Evolutionary conservation across 2,888 invertebrate genomes (phyloP).

Genomic region (Drosophila aldrichi): DNA sequence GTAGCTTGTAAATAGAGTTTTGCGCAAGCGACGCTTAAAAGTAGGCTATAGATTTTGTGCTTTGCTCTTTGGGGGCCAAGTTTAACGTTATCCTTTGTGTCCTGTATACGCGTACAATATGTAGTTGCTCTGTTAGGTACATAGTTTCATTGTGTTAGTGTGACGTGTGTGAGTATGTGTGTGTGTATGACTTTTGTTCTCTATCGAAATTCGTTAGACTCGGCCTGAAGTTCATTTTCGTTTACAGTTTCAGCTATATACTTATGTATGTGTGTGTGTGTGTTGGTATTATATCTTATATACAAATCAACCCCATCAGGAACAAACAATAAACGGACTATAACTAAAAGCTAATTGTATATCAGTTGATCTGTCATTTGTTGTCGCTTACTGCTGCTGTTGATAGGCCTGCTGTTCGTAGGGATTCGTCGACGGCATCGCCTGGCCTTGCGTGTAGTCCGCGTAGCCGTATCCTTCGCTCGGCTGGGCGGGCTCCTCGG

Average conservation of each 20-base stretch:
- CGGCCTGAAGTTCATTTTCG: slow-evolving; percentile 33
- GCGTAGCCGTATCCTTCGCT: slow-evolving; percentile 42
- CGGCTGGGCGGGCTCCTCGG: slow-evolving; percentile 87
- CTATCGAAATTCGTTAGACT: slow-evolving; percentile 64
- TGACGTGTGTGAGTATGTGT: slow-evolving; percentile 11
- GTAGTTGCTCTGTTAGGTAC: slow-evolving; percentile 75
- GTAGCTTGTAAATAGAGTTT: slow-evolving; percentile 73
- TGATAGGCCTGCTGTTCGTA: slow-evolving; percentile 77
- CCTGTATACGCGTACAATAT: slow-evolving; percentile 53
- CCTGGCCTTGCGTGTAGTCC: slow-evolving; percentile 66
- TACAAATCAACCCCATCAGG: slow-evolving; percentile 56
- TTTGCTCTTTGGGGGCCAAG: slow-evolving; percentile 21
- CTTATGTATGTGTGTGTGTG: slow-evolving; percentile 4
- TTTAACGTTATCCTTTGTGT: slow-evolving; percentile 29
- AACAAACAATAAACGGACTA: slow-evolving; percentile 73
- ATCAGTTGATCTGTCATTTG: slow-evolving; percentile 28
- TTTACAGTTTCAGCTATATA: slow-evolving; percentile 24
- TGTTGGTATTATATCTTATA: slow-evolving; percentile 26
- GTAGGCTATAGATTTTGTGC: slow-evolving; percentile 36
- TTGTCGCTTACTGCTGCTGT: slow-evolving; percentile 54
- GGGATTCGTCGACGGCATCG: slow-evolving; percentile 57
- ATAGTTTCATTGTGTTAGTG: slow-evolving; percentile 79
- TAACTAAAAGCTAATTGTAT: slow-evolving; percentile 70
- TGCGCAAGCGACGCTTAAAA: slow-evolving; percentile 60
- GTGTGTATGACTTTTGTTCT: slow-evolving; percentile 4